phyloP scores from a whole-genome alignment of 1,140 invertebrate species.

The Mactra quadrangularis region DNA sequence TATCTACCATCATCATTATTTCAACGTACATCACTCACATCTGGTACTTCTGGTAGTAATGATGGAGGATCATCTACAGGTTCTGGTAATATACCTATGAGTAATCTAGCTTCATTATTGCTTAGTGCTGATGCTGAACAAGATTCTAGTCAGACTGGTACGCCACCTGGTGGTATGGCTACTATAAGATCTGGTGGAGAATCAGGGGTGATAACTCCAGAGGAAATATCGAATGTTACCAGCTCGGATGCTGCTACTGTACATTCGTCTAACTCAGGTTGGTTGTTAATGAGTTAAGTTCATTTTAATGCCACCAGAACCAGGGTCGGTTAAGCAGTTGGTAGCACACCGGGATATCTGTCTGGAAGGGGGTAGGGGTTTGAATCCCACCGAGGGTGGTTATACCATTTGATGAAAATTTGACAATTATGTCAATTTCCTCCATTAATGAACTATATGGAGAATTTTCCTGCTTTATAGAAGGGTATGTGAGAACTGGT shows the following conservation, averaged over 20 bases:
- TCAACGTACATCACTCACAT: constrained; percentile 8
- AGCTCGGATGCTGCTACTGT: constrained; percentile 75
- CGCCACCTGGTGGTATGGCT: neutral
- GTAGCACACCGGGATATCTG: too few relatives aligned
- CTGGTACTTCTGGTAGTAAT: neutral
- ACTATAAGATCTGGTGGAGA: constrained; percentile 25
- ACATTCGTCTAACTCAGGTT: constrained; percentile 70
- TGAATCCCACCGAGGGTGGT: too few relatives aligned
- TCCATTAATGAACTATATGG: too few relatives aligned
- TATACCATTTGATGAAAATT: too few relatives aligned
- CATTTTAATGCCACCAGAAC: neutral
- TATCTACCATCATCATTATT: constrained; percentile 24
- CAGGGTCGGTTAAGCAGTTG: too few relatives aligned
- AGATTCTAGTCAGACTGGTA: neutral
- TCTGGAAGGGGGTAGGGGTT: neutral
- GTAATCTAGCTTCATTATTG: constrained; percentile 68
- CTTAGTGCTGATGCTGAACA: constrained; percentile 63
- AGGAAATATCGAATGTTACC: constrained; percentile 72
- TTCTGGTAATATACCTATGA: constrained; percentile 26
- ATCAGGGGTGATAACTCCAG: constrained; percentile 71
- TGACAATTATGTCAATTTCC: neutral
- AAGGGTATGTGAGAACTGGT: too few relatives aligned
- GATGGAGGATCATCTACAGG: neutral
- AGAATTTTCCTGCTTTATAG: too few relatives aligned
- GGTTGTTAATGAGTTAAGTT: too few relatives aligned